Base-by-base conservation (phyloP, 2,113 vertebrate species). In the Ia io region DNA sequence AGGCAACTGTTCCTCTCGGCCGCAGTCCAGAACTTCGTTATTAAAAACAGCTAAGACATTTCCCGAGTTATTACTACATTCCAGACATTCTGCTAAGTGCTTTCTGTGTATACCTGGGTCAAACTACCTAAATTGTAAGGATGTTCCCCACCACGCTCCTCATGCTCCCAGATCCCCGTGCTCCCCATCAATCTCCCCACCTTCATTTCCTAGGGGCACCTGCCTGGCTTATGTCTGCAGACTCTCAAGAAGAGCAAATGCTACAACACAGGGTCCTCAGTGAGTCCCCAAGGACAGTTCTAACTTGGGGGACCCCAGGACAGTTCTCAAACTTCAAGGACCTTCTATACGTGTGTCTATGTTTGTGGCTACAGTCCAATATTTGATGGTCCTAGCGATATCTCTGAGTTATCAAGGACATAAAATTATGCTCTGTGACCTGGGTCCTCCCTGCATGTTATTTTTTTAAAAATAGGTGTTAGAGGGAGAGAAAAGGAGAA, bases 11-110 rank as follows among this genome's bases (percentile, higher is more conserved):
- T 71, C 73, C 90, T 77, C 77, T 87, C 13, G 59, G 84, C 93
- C 47, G 88, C 44, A 30, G 53, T 53, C 65, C 63, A 94, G 85
- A 49, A 74, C 59, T 17, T 76, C 8, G 0, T 51, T 67, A 47
- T 84, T 95, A 71, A 77, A 90, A 93, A 76, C 11, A 87, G 79
- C 80, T 56, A 40, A 84, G 56, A 76, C 63, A 23, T 84, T 84
- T 73, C 53, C 91, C 61, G 65, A 90, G 61, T 51, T 78, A 51
- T n/a, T 30, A 47, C 61, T 10, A 49, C 82, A 95, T 85, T 93
- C 82, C 61, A 42, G 96, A 40, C 59, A 30, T 77, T 77, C 88
- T 85, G 59, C 51, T 94, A 9, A 67, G 76, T 9, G 32, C 32
- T 89, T 61, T 49, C 44, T 28, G 18, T 44, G 35, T 40, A 18